Base-by-base conservation (phyloP, 2,888 invertebrate species). In the Ernsta delagoae region DNA sequence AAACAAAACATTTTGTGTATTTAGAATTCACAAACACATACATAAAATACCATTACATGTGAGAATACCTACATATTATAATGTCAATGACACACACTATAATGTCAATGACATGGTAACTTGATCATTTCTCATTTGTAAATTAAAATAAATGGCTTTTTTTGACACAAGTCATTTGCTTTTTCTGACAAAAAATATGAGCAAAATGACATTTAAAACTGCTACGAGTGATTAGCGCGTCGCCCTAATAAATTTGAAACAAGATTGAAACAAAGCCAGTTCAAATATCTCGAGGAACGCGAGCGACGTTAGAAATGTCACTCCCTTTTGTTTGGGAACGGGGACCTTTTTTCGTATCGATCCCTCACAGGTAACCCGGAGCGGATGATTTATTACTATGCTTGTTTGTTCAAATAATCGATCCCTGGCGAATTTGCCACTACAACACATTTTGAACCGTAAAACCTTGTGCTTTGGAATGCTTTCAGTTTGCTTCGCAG, bases 351-450 rank as follows among this genome's bases (percentile, higher is more conserved):
- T 89, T 84, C 83, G 81, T 87, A 89, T 90, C 89, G 89, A 88
- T 85, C 88, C 83, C 80, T 82, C 78, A 88, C 91, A 92, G 90
- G 91, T 91, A 92, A 87, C 84, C 84, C 87, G 88, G 88, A 87
- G 83, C 83, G 88, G 83, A 92, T 92, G 92, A 92, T 92, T 92
- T 92, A 92, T 92, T 86, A 82, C 88, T 81, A 75, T 78, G 83
- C 88, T 87, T 91, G 91, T 92, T 92, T 92, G 92, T 87, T 87
- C 90, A 86, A 89, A 90, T 90, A 92, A 92, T 92, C 92, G 91
- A 92, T 90, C 83, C 83, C 80, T 77, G 80, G 82, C 82, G 71
- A 83, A 81, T 77, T 75, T 65, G 34, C 59, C 50, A 50, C 50
- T 71, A 11, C 50, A 53, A 54, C 59, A 63, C 72, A 70, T 59